Evolutionary conservation across 2,888 invertebrate genomes (phyloP), one percentile per base, ranked within the genome.

Genomic region (Pelosia muscerda): DNA sequence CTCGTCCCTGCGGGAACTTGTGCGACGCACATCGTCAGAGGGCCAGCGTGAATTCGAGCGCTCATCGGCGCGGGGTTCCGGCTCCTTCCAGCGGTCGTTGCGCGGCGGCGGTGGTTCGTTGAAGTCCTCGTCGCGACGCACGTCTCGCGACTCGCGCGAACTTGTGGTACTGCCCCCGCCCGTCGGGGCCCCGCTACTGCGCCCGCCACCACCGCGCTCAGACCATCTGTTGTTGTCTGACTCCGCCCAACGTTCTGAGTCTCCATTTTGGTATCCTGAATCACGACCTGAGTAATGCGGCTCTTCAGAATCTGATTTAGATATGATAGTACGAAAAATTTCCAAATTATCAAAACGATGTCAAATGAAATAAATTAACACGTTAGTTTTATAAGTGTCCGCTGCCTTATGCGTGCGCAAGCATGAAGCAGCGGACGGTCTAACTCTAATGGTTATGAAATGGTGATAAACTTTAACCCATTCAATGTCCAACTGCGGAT

Each of bases 1-100:
- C 92, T 93, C 95, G 86, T 92, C 92, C 85, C 95, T 88, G 90
- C 92, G 91, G 82, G 88, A 83, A 84, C 88, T 85, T 69, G 90
- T 88, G 85, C 93, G 93, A 74, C 94, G 94, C 81, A 94, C 94
- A 76, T 94, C 94, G 78, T 94, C 94, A 62, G 93, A 91, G 74
- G 86, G 86, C 94, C 94, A 93, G 81, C 94, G 92, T 75, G 92
- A 88, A 81, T 86, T 88, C 82, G 81, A 77, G 76, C 95, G 92
- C 26, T 93, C 92, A 64, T 93, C 92, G 68, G 85, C 66, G 80
- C 92, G 89, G 75, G 92, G 93, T 88, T 95, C 93, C 76, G 95
- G 95, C 88, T 96, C 96, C 90, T 96, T 95, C 96, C 96, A 96
- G 81, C 96, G 95, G 86, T 96, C 96, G 90, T 96, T 96, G 84